Conservation (phyloP, 1,140 invertebrate species). For the Zaprionus ornatus region DNA sequence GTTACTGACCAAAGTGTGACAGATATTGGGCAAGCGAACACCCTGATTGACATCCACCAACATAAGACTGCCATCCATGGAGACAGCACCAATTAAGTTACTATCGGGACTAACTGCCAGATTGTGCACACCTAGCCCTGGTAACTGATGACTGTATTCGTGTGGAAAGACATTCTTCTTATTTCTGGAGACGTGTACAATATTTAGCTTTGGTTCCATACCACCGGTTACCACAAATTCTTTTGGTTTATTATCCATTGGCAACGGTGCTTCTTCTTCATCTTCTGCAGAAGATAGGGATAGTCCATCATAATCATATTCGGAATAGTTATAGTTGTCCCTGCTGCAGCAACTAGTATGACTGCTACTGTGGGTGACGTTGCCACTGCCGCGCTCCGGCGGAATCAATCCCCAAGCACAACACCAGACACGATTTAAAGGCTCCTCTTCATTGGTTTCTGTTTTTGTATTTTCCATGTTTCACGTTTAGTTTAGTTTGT, state of each 20-base stretch:
- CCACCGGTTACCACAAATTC: conserved; percentile 36
- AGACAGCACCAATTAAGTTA: conserved; percentile 15
- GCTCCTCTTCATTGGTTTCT: background rate
- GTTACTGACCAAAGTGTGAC: conserved; percentile 20
- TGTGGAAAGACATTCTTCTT: conserved; percentile 4
- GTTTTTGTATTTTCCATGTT: conserved; percentile 11
- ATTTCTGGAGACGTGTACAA: conserved; percentile 6
- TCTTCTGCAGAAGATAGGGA: background rate
- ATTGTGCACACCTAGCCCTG: conserved; percentile 26
- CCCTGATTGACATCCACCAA: conserved; percentile 18
- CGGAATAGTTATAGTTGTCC: background rate
- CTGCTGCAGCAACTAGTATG: background rate
- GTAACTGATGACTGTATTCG: conserved; percentile 12
- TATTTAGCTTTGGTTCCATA: background rate
- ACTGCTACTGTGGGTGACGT: background rate
- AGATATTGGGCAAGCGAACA: conserved; percentile 13
- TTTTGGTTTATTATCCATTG: background rate
- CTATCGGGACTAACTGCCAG: conserved; percentile 30
- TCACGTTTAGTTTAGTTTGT: background rate
- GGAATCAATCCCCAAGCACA: conserved; percentile 30
- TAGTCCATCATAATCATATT: background rate
- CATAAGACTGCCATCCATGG: conserved; percentile 26
- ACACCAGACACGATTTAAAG: conserved; percentile 15
- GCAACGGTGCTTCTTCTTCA: background rate
- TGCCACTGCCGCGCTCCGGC: background rate